phyloP scores from a whole-genome alignment of 2,888 invertebrate genomes.

The Tipula unca region DNA sequence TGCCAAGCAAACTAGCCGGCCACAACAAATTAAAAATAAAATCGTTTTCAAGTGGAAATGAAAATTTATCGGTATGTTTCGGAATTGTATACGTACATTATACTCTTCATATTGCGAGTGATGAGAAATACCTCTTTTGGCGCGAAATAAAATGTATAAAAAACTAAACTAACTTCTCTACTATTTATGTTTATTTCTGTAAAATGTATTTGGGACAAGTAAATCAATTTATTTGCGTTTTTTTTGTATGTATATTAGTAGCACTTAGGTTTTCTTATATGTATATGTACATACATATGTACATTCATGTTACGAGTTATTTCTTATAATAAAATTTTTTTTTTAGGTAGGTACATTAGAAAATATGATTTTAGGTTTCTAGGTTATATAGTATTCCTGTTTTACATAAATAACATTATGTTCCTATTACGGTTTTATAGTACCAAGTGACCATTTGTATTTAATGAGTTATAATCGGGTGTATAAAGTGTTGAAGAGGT shows the following conservation, averaged over 20 bases:
- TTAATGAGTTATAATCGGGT: no score
- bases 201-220: not conserved
- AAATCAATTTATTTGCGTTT: constrained; percentile 14
- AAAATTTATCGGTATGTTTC: not conserved
- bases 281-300: no score
- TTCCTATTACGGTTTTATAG: not conserved
- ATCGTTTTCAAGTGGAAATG: not conserved
- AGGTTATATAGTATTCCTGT: not conserved
- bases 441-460: not conserved
- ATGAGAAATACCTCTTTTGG: not conserved
- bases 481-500: no score
- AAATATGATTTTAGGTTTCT: not conserved
- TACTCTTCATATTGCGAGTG: not conserved
- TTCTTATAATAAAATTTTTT: not conserved
- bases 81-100: not conserved
- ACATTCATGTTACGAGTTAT: not conserved
- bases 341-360: not conserved
- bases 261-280: not conserved
- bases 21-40: not conserved
- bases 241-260: not conserved
- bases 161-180: not conserved
- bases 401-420: not conserved
- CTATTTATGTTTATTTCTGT: not conserved
- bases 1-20: not conserved
- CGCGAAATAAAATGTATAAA: not conserved